Evolutionary conservation across 2,888 invertebrate species (phyloP), one percentile per base, ranked within the genome.

Genomic region (Teinopalpus imperialis): DNA sequence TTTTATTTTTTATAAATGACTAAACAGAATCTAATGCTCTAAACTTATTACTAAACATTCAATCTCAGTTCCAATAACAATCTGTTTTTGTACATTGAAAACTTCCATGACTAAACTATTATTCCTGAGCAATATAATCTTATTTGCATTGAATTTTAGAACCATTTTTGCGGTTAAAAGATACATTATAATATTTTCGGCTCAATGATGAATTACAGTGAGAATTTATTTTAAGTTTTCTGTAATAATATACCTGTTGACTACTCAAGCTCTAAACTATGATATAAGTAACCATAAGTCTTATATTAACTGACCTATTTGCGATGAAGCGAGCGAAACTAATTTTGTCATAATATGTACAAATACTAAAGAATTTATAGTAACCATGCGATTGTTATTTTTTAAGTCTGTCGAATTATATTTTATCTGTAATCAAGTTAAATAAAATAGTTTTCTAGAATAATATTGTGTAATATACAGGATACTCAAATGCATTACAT

Each of bases 121-220:
- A 9, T 42, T 42, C 43, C 35, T 29, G 29, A 16, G 21, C 34
- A 46, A 40, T 40, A 29, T 46, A 40, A 46, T 40, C 34, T 16
- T 13, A 20, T 4, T 16, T 7, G 2, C 30, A 2, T 9, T 31
- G 20, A 31, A 34, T 8, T 32, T 27, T 20, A 21, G 30, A 21
- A 34, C 20, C 26, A 34, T 29, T 23, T 16, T 31, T 31, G 4
- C 7, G 14, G 27, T 13, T 40, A n/a, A 29, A 29, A 29, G 13
- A 37, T 14, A 37, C 16, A 7, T 29, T 26, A 7, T 14, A 32
- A 45, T 40, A 45, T 12, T 41, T 46, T 47, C 16, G 46, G 46
- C 46, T 47, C 46, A 47, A 47, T 47, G 41, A 18, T 47, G 41
- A 41, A 47, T 47, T 31, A 36, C 41, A 41, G 46, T 47, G 46